phyloP scores from a whole-genome alignment of 2,888 invertebrate genomes.

The Cerastis leucographa region DNA sequence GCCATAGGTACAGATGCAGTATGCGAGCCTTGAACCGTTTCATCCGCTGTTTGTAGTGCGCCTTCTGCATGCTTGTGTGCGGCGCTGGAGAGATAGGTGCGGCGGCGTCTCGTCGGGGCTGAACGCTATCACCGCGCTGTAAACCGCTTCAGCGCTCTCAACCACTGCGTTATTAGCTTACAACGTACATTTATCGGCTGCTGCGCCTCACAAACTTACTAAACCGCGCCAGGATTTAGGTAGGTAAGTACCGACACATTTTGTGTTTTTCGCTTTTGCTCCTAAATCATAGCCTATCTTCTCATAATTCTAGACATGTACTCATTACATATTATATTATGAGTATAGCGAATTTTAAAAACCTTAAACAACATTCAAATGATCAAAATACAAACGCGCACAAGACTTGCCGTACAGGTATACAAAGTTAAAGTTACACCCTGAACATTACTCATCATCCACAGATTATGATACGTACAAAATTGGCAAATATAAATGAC shows the following conservation, averaged over 20 bases:
- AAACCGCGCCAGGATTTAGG: constrained; percentile 18
- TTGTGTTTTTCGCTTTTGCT: constrained; percentile 1
- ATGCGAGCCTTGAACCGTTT: background rate
- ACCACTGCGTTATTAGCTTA: constrained; percentile 54
- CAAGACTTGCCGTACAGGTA: too few species aligned
- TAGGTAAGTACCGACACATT: background rate
- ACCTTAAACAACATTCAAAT: too few species aligned
- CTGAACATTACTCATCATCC: too few species aligned
- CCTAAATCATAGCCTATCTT: background rate
- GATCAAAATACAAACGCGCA: too few species aligned
- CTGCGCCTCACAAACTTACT: constrained; percentile 29
- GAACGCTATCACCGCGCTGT: constrained; percentile 17
- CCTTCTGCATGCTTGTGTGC: constrained; percentile 19
- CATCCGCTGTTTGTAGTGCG: background rate
- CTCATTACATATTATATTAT: too few species aligned
- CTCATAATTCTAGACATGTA: background rate
- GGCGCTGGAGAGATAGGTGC: constrained; percentile 3
- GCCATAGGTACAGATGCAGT: background rate
- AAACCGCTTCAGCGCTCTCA: constrained; percentile 20
- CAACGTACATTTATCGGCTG: constrained; percentile 40
- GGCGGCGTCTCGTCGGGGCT: constrained; percentile 21
- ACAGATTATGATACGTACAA: too few species aligned
- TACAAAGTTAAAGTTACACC: too few species aligned
- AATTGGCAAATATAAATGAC: too few species aligned
- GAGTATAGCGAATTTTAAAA: too few species aligned